Conservation (phyloP, 2,888 invertebrate genomes). For the Drosophila sordidula region DNA sequence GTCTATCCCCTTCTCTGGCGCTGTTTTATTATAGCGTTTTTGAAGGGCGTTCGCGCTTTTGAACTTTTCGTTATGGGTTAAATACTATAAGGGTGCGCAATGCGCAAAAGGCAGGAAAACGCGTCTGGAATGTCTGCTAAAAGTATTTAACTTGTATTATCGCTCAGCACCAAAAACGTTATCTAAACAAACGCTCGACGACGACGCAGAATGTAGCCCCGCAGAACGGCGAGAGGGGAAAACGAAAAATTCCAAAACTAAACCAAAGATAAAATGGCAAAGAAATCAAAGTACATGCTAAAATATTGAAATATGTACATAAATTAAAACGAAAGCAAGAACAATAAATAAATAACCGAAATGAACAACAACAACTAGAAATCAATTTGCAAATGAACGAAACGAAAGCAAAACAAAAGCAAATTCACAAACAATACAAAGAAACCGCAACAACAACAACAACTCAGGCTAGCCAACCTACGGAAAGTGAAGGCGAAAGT, state of each 20-base stretch:
- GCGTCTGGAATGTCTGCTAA: conserved; percentile 27
- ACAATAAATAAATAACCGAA: conserved; percentile 47
- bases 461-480: conserved; percentile 27
- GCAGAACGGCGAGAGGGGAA: conserved; percentile 11
- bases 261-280: conserved; percentile 76
- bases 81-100: conserved; percentile 23
- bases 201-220: conserved; percentile 43
- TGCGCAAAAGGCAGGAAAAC: conserved; percentile 34
- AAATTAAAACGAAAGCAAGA: conserved; percentile 55
- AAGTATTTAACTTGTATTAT: conserved; percentile 31
- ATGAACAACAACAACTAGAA: conserved; percentile 36
- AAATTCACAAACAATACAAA: conserved; percentile 31
- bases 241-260: conserved; percentile 59
- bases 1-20: conserved; percentile 9
- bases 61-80: conserved; percentile 14
- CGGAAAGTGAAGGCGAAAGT: conserved; percentile 70
- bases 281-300: conserved; percentile 55
- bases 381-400: conserved; percentile 72
- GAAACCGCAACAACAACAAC: conserved; percentile 33
- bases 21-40: conserved; percentile 45
- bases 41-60: conserved; percentile 58
- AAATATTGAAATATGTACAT: conserved; percentile 27
- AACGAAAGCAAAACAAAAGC: conserved; percentile 50
- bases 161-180: conserved; percentile 36
- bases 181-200: conserved; percentile 27